Percentiles rank a stretch among this genome's conserved stretches.
phyloP scores from a whole-genome alignment of 2,113 vertebrate genomes.

The Microcebus griseorufus region DNA sequence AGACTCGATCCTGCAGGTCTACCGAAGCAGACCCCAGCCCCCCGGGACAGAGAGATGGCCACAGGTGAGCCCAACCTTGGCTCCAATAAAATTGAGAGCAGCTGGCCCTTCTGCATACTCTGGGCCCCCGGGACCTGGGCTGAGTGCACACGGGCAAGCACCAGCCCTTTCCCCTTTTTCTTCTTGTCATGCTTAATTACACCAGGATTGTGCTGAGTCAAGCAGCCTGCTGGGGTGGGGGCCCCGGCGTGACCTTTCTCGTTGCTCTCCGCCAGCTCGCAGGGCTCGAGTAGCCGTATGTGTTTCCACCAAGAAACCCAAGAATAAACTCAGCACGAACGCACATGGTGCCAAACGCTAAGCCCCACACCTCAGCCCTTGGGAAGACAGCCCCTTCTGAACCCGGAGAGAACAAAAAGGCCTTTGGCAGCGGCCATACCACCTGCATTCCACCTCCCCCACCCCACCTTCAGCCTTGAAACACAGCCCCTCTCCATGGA shows the following conservation, averaged over 20 bases:
- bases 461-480: background rate
- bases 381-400: background rate
- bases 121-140: background rate
- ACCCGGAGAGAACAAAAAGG: conserved; percentile 54
- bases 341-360: conserved; percentile 14
- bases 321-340: conserved; percentile 9
- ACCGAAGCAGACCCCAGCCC: background rate
- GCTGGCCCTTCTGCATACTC: conserved; percentile 53
- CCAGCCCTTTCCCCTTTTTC: conserved; percentile 39
- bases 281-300: conserved; percentile 59
- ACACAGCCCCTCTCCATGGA: background rate
- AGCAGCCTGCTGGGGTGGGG: conserved; percentile 62
- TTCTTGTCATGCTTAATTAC: conserved; percentile 72
- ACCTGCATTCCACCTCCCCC: conserved; percentile 8
- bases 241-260: conserved; percentile 45
- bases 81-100: conserved; percentile 51
- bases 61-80: conserved; percentile 40
- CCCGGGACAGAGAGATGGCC: background rate
- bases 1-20: background rate
- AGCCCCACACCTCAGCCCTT: background rate
- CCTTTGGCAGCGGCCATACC: conserved; percentile 14
- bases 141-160: conserved; percentile 21
- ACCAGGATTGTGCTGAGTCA: conserved; percentile 66
- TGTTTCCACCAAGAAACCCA: conserved; percentile 65
- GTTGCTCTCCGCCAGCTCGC: background rate